Conservation (phyloP, 1,140 invertebrate genomes). For the Samia ricini region DNA sequence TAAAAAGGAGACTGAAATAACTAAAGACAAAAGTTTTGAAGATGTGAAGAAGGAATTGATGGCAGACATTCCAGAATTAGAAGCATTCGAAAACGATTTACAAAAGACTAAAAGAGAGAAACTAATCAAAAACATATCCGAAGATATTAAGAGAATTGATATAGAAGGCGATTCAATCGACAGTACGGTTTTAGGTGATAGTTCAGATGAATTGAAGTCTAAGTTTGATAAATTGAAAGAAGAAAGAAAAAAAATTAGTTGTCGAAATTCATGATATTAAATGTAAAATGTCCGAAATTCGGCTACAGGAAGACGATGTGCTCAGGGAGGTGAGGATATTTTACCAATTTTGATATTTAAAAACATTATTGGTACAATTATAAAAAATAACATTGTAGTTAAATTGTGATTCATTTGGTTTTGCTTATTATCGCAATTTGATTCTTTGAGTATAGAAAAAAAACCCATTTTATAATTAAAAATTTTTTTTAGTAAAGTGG, state of each 20-base stretch:
- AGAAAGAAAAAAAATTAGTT: conserved; percentile 78
- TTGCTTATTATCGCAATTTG: no score
- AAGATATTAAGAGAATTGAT: conserved; percentile 57
- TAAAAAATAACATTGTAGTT: no score
- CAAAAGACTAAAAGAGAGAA: conserved; percentile 64
- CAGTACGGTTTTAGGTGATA: conserved; percentile 58
- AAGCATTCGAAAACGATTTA: conserved; percentile 71
- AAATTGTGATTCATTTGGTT: no score
- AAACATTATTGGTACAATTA: no score
- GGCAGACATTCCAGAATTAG: conserved; percentile 74
- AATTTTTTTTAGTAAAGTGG: no score
- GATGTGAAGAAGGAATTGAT: conserved; percentile 74
- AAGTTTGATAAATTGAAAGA: conserved; percentile 76
- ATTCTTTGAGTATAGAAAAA: no score
- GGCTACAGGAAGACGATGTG: conserved; percentile 90
- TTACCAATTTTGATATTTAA: background rate
- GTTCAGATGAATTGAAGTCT: conserved; percentile 66
- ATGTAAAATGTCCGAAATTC: conserved; percentile 87
- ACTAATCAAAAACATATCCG: conserved; percentile 56
- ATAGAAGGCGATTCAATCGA: conserved; percentile 64
- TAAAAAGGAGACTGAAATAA: conserved; percentile 28
- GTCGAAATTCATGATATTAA: conserved; percentile 82
- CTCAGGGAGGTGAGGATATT: conserved; percentile 83
- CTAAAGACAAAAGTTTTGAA: conserved; percentile 69
- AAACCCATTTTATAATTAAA: no score